These are phyloP conservation scores for Microcaecilia unicolor DNA, from an alignment of 2,797 vertebrate species.

Conservation along the genomic window DNA sequence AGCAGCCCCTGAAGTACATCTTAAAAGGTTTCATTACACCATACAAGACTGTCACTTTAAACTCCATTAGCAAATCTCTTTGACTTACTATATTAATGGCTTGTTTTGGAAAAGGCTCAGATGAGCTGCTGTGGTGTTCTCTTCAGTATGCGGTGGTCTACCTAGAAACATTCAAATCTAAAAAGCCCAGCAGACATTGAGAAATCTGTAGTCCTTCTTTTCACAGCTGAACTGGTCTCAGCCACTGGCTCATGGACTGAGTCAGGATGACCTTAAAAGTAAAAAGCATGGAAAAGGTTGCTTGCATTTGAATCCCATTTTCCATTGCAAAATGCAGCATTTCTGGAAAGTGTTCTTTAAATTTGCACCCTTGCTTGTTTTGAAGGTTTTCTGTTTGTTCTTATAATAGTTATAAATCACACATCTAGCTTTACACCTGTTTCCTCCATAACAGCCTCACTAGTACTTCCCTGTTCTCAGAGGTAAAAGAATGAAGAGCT, in stretches of 20 bases:
- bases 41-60: conserved; percentile 49
- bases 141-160: neutral
- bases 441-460: too few relatives aligned
- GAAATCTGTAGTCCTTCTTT: neutral
- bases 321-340: too few relatives aligned
- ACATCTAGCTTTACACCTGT: too few relatives aligned
- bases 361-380: too few relatives aligned
- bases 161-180: neutral
- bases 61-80: conserved; percentile 36
- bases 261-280: too few relatives aligned
- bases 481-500: too few relatives aligned
- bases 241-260: neutral
- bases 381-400: too few relatives aligned
- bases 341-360: too few relatives aligned
- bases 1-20: conserved; percentile 49
- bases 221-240: fast-evolving
- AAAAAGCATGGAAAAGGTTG: too few relatives aligned
- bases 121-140: conserved; percentile 4
- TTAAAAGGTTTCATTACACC: conserved; percentile 45
- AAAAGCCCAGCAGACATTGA: neutral
- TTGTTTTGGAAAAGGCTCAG: conserved; percentile 17
- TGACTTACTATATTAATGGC: conserved; percentile 32
- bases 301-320: too few relatives aligned
- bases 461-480: too few relatives aligned
- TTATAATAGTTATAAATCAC: too few relatives aligned